Conservation (phyloP, 2,888 invertebrate species). For the Andrena flavipes region DNA sequence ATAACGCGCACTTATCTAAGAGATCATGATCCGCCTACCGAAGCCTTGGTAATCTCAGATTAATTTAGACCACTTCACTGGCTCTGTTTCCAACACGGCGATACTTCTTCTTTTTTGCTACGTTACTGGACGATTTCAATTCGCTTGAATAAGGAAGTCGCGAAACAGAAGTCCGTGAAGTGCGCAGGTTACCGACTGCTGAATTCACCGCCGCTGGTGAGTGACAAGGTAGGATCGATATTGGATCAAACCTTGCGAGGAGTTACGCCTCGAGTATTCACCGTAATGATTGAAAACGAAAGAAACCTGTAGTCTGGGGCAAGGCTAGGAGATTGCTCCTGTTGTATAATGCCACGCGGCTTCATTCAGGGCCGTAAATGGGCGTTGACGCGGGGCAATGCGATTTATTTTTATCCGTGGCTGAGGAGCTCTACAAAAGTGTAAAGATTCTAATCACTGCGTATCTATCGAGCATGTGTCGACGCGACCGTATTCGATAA, state of each 20-base stretch:
- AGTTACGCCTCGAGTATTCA: constrained; percentile 1
- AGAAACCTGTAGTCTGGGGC: constrained; percentile 54
- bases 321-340: constrained; percentile 66
- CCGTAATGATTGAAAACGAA: constrained; percentile 34
- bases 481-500: too few species aligned
- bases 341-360: constrained; percentile 69
- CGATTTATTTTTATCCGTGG: constrained; percentile 61
- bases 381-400: constrained; percentile 29
- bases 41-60: constrained; percentile 25
- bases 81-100: background rate
- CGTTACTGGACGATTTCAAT: too few species aligned
- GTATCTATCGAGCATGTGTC: background rate
- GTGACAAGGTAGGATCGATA: too few species aligned
- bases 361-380: constrained; percentile 63
- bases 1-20: constrained; percentile 51
- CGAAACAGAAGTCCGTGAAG: background rate
- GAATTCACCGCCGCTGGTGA: background rate
- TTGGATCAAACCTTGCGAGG: background rate
- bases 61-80: background rate
- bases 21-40: constrained; percentile 19
- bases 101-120: too few species aligned
- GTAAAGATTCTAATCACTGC: background rate
- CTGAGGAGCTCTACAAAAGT: background rate
- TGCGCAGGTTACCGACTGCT: background rate
- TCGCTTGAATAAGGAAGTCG: background rate